Evolutionary conservation across 2,113 vertebrate species (phyloP).

Genomic region (Tringa solitaria): DNA sequence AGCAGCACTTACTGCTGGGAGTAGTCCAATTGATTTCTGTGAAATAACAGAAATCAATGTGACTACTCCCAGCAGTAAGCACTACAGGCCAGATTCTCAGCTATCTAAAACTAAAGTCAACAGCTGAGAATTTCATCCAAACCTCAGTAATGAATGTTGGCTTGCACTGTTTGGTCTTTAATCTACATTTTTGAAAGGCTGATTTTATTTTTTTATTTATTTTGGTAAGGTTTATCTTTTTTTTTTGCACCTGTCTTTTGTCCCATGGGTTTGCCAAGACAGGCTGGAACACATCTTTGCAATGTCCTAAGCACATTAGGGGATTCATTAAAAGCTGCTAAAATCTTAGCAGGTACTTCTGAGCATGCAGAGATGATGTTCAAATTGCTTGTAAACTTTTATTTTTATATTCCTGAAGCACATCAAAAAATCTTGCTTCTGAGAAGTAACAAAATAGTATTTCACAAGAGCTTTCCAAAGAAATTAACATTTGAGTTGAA

Average conservation of each 20-base stretch:
- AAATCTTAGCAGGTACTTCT: neutral
- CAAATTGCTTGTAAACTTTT: neutral
- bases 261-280: neutral
- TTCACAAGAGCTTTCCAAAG: slow-evolving; percentile 30
- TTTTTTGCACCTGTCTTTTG: neutral
- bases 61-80: neutral
- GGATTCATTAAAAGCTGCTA: neutral
- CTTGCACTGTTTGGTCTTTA: neutral
- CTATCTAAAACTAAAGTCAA: neutral
- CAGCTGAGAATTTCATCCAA: neutral
- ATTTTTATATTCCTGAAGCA: neutral
- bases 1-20: neutral
- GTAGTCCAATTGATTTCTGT: neutral
- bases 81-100: neutral
- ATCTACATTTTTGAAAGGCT: neutral
- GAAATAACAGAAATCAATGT: neutral
- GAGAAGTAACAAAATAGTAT: neutral
- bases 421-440: neutral
- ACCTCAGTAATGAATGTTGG: neutral
- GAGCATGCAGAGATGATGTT: neutral
- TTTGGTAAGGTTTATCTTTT: neutral
- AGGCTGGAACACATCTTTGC: neutral
- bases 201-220: neutral
- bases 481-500: slow-evolving; percentile 42
- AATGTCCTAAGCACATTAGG: neutral